Conservation (phyloP, 2,888 invertebrate species). For the Cryptosula pallasiana region DNA sequence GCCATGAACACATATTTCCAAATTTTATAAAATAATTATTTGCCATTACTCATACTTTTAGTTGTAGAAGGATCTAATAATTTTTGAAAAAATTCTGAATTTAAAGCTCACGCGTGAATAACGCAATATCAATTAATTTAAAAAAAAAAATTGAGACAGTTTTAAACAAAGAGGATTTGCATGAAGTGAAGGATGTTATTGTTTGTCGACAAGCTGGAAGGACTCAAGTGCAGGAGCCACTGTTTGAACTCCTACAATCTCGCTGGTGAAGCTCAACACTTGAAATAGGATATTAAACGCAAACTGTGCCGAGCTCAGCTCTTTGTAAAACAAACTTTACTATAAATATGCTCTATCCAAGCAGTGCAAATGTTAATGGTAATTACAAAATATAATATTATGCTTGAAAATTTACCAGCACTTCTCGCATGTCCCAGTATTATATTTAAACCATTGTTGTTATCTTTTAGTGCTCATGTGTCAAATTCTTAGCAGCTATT, state of each 20-base stretch:
- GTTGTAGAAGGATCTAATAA: too few relatives aligned
- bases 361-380: background rate
- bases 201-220: background rate
- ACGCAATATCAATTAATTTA: too few relatives aligned
- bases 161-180: too few relatives aligned
- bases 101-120: too few relatives aligned
- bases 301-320: background rate
- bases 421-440: background rate
- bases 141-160: too few relatives aligned
- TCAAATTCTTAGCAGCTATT: background rate
- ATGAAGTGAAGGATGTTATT: too few relatives aligned
- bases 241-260: background rate
- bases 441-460: too few relatives aligned
- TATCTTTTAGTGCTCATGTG: too few relatives aligned
- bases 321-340: background rate
- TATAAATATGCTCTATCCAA: background rate
- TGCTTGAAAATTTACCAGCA: background rate
- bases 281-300: background rate
- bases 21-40: too few relatives aligned
- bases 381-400: background rate
- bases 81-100: too few relatives aligned
- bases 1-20: too few relatives aligned
- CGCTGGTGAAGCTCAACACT: background rate
- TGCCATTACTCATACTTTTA: too few relatives aligned
- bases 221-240: background rate